Conservation (phyloP, 2,113 vertebrate genomes). For the Tylochromis polylepis region DNA sequence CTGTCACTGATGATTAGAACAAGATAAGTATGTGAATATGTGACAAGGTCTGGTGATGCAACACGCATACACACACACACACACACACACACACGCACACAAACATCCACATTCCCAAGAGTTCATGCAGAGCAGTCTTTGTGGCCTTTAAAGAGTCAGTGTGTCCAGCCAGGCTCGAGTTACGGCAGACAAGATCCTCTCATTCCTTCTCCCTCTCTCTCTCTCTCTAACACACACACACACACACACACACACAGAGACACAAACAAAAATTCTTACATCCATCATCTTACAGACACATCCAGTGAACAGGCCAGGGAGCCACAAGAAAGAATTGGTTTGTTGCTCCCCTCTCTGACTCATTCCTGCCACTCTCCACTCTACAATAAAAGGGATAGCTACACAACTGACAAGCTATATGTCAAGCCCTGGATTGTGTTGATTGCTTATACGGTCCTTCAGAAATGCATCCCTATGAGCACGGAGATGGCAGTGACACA, state of each 20-base stretch:
- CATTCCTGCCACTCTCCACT: constrained; percentile 7
- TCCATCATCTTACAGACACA: constrained; percentile 27
- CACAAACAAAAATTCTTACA: neutral
- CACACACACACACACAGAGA: neutral
- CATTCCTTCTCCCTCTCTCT: neutral
- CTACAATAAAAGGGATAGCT: neutral
- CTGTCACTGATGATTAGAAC: neutral
- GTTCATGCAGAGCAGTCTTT: constrained; percentile 35
- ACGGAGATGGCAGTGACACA: neutral
- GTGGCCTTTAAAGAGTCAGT: constrained; percentile 47
- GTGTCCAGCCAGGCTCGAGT: constrained; percentile 48
- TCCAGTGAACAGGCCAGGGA: neutral
- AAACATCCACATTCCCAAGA: constrained; percentile 43
- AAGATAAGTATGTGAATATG: neutral
- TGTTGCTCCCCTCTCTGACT: constrained; percentile 30
- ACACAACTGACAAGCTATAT: neutral
- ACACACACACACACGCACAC: neutral
- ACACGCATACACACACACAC: neutral
- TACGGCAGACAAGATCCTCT: constrained; percentile 48
- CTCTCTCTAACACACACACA: neutral
- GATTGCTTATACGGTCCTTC: neutral
- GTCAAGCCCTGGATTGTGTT: neutral
- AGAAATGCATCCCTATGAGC: neutral
- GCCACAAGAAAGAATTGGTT: constrained; percentile 8
- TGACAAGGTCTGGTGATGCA: neutral